Evolutionary conservation across 2,888 invertebrate genomes (phyloP).

Genomic region (Saturnia pavonia): DNA sequence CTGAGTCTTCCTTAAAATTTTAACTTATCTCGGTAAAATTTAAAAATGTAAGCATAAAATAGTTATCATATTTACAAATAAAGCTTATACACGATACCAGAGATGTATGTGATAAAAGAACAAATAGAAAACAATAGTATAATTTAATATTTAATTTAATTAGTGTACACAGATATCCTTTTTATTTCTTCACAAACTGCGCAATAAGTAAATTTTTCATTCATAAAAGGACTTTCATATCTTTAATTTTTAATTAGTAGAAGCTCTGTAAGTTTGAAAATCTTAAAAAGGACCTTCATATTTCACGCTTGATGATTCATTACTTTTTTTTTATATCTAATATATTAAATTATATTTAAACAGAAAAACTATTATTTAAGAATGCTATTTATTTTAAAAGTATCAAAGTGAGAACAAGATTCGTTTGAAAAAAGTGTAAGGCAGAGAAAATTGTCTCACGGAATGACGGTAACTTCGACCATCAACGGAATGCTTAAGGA

Average conservation of each 20-base stretch:
- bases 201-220: not conserved
- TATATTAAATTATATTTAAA: not conserved
- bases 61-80: too few relatives aligned
- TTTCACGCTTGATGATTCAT: not conserved
- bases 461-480: conserved; percentile 42
- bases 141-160: not conserved
- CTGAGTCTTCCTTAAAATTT: not conserved
- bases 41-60: not conserved
- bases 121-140: not conserved
- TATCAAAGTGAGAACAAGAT: not conserved
- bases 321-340: not conserved
- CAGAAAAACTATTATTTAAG: not conserved
- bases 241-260: not conserved
- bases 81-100: not conserved
- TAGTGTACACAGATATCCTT: not conserved
- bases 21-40: not conserved
- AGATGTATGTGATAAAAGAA: not conserved
- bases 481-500: conserved; percentile 53
- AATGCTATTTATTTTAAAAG: not conserved
- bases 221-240: too few relatives aligned
- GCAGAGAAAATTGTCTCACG: conserved; percentile 23
- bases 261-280: not conserved
- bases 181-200: not conserved
- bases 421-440: not conserved
- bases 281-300: not conserved